Evolutionary conservation across 2,888 invertebrate genomes (phyloP).

Genomic region (Bursaphelenchus okinawaensis): DNA sequence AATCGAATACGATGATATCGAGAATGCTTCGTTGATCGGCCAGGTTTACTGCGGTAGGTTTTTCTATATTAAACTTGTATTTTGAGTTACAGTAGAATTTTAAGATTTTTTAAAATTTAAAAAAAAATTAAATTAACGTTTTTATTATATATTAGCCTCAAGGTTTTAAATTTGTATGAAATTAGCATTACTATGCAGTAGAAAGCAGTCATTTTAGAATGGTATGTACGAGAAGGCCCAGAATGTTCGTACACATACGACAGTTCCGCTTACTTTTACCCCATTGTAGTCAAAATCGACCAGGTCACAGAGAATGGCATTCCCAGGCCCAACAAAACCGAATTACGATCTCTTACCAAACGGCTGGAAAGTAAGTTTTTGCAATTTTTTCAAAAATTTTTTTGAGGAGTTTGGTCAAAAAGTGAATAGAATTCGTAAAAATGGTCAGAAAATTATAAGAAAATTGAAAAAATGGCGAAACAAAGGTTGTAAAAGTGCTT

Average conservation of each 20-base stretch:
- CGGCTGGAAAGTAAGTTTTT: background rate
- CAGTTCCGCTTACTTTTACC: background rate
- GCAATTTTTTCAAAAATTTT: no score
- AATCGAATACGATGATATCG: background rate
- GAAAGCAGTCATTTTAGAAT: background rate
- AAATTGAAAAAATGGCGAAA: no score
- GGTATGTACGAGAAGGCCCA: background rate
- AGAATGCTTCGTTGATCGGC: background rate
- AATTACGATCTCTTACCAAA: background rate
- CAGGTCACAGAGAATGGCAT: background rate
- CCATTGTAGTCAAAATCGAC: background rate
- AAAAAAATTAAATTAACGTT: no score
- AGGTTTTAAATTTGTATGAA: no score
- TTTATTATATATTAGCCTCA: no score
- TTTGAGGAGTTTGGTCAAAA: no score
- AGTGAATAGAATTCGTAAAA: no score
- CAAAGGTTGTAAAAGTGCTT: no score
- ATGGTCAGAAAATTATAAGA: no score
- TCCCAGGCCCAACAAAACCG: background rate
- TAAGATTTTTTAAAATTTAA: no score
- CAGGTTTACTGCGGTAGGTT: background rate
- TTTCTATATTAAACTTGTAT: background rate
- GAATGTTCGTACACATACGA: background rate
- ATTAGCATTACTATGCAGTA: no score
- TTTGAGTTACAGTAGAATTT: no score